Evolutionary conservation across 2,888 invertebrate genomes (phyloP).

Genomic region (Thyatira batis): DNA sequence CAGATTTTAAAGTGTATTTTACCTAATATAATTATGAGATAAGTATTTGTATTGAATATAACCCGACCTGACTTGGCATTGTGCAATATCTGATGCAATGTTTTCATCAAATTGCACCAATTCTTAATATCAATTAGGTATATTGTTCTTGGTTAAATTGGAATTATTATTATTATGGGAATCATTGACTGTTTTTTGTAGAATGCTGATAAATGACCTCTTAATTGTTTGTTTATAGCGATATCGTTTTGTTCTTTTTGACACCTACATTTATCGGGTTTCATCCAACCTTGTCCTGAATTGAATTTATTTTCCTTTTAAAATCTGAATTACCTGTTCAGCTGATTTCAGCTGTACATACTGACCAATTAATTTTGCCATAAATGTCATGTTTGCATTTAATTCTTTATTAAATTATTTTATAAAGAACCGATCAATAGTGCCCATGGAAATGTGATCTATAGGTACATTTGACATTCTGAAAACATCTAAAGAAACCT

Average conservation of each 20-base stretch:
- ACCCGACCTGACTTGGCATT: constrained; percentile 26
- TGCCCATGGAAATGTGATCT: too few species aligned
- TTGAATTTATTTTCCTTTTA: constrained; percentile 32
- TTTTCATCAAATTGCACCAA: constrained; percentile 27
- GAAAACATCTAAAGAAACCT: not conserved
- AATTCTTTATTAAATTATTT: too few species aligned
- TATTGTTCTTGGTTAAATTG: not conserved
- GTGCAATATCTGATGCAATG: constrained; percentile 59
- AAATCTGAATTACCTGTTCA: constrained; percentile 17
- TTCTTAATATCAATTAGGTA: not conserved
- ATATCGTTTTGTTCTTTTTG: constrained; percentile 27
- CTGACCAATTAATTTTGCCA: too few species aligned
- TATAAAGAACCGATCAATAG: too few species aligned
- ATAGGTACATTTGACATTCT: too few species aligned
- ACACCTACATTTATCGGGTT: constrained; percentile 28
- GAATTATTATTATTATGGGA: not conserved
- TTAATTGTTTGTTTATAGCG: constrained; percentile 13
- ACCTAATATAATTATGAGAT: not conserved
- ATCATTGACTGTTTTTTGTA: not conserved
- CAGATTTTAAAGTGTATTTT: not conserved
- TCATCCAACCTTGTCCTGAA: constrained; percentile 34
- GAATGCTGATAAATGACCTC: not conserved
- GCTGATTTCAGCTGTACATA: not conserved
- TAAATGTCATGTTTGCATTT: too few species aligned
- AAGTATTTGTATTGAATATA: not conserved